Base-by-base conservation (phyloP, 2,113 vertebrate species). In the Plecturocebus donacophilus region DNA sequence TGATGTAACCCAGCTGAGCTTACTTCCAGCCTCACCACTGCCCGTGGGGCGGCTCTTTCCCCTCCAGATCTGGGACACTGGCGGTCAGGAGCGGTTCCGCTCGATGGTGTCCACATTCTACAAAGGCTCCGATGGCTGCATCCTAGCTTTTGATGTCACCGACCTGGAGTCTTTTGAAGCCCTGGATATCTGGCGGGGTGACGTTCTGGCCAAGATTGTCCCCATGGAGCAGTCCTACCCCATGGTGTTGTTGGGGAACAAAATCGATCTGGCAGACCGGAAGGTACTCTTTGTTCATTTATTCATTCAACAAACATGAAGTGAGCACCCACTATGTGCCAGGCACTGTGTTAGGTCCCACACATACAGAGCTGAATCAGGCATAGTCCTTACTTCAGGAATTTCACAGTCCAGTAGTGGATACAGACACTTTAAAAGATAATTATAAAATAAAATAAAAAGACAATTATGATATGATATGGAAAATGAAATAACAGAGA, bases 61-160 rank as follows among this genome's bases (percentile, higher is more conserved):
- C 87, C 35, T 96, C 58, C 96, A 99, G 99, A 99, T 99, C 95
- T 99, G 99, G 99, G 99, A 99, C 98, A 99, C 99, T 0, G 99
- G 99, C 1, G 99, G 99, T 45, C 99, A 99, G 94, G 99, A 99
- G 84, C 96, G 99, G 0, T 99, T 99, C 97, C 99, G 99, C 3
- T 99, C 99, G 94, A 98, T 99, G 98, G 99, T 99, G 56, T 99
- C 99, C 0, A 98, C 99, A 3, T 99, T 99, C 96, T 99, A 99
- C 97, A 99, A 99, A 91, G 99, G 99, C 83, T 99, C 99, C 0
- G 99, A 99, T 0, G 99, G 98, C 96, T 99, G 99, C 87, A 6
- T 99, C 94, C 96, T 99, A 96, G 98, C 98, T 82, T 99, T 99
- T 0, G 99, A 99, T 0, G 99, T 99, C 93, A 99, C 99, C 0